Evolutionary conservation across 1,140 invertebrate species (phyloP), one percentile per base, ranked within the genome.

Genomic region (Venustaconcha ellipsiformis): DNA sequence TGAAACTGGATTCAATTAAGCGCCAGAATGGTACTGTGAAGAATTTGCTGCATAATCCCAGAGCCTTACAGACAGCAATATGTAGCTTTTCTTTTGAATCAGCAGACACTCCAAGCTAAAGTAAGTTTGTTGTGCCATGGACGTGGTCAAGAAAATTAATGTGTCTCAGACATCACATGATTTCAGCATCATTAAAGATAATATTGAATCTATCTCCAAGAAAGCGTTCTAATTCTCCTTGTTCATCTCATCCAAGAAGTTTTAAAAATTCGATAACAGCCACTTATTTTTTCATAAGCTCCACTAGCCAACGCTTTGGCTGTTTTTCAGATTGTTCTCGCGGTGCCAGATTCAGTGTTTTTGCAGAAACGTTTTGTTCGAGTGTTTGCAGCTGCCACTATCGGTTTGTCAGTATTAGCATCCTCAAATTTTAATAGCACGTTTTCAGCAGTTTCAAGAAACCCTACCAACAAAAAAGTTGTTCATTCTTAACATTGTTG

Each of bases 201-300:
- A 60, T 60, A 20, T 60, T 60, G 2, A 60, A 60, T 17, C 59
- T 17, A 20, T 60, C 8, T 18, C 59, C 6, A 18, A 60, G 4
- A 37, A 37, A 37, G 59, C 20, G 4, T 20, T 60, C 6, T 4
- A 60, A 6, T 60, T 20, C 2, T 60, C 8, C 6, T 60, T 60
- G 20, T 60, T 60, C 59, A 8, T 20, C 20, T 60, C 2, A 60
- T 60, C 2, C 17, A 60, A 8, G 20, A 18, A 60, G 59, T 60
- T 60, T 20, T 60, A 3, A 60, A 60, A 60, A 8, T 4, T 60
- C 59, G 17, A 57, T 69, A 57, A 55, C 67, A 69, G 18, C 56
- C 67, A 69, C 17, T 20, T 57, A 57, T 69, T 26, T 69, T 55
- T n/a, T n/a, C n/a, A 30, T 69, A 55, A 18, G 67, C 48, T 69